These are phyloP conservation scores for Sepioteuthis lessoniana DNA, from an alignment of 2,888 invertebrate genomes.

Conservation along the genomic window DNA sequence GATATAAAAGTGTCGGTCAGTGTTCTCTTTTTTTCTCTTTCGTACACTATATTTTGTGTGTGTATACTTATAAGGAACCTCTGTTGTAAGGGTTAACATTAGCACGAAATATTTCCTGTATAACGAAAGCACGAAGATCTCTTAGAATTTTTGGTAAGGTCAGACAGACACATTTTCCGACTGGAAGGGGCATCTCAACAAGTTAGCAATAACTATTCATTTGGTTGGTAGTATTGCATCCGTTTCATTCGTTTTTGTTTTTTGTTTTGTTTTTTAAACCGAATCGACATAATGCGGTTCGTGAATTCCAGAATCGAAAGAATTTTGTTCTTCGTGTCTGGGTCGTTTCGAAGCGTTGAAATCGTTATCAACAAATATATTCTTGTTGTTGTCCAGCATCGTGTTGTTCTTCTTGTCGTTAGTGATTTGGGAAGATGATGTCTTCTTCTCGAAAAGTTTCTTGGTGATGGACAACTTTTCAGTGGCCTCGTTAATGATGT, in stretches of 20 bases:
- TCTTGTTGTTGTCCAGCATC: background rate
- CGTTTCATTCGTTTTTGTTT: background rate
- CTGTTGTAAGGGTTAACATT: background rate
- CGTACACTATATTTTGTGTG: background rate
- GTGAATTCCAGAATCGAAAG: conserved; percentile 65
- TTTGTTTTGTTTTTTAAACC: background rate
- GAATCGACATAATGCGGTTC: conserved; percentile 50
- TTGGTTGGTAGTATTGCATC: background rate
- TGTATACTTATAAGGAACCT: no score
- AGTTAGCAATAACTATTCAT: background rate
- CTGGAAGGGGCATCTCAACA: background rate
- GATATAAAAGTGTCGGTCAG: background rate
- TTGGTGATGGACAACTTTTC: conserved; percentile 42
- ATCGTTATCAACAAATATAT: background rate
- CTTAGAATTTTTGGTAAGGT: background rate
- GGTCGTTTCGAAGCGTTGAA: background rate
- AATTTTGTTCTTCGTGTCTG: conserved; percentile 56
- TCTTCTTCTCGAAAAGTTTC: conserved; percentile 2
- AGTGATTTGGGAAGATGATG: background rate
- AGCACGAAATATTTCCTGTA: background rate
- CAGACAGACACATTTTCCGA: background rate
- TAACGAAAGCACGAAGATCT: background rate
- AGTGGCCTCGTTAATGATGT: conserved; percentile 41
- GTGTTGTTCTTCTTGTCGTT: background rate
- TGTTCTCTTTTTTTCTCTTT: background rate